Percentiles rank a stretch among this genome's conserved stretches.
Conservation (phyloP, 2,113 vertebrate species). For the Hippotragus niger region DNA sequence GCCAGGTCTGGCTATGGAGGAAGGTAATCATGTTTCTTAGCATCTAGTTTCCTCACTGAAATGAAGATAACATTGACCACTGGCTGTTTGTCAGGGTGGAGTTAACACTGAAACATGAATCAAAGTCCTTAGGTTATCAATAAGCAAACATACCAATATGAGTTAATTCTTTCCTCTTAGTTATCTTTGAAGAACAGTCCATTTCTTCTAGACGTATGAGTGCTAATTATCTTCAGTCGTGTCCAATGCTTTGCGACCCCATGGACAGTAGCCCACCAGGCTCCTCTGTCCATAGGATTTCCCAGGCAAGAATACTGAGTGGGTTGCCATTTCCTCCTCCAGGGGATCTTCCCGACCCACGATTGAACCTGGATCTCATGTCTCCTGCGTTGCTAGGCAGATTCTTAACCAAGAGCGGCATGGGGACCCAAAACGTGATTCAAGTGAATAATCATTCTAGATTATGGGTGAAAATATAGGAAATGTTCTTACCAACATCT, state of each 20-base stretch:
- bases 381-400: background rate
- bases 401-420: background rate
- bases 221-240: accelerated
- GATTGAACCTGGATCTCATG: background rate
- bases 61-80: background rate
- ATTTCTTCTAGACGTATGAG: background rate
- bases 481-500: background rate
- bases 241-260: accelerated
- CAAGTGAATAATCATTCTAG: background rate
- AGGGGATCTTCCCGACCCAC: background rate
- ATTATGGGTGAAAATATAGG: background rate
- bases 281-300: background rate
- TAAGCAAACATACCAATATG: background rate
- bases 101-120: background rate
- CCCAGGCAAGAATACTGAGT: background rate
- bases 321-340: background rate
- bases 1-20: background rate
- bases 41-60: background rate
- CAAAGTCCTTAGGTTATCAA: background rate
- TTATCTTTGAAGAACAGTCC: background rate
- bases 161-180: background rate
- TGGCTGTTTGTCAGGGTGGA: background rate
- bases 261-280: background rate
- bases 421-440: background rate
- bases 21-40: background rate